Conservation (phyloP, 2,888 invertebrate genomes). For the Tiliacea aurago region DNA sequence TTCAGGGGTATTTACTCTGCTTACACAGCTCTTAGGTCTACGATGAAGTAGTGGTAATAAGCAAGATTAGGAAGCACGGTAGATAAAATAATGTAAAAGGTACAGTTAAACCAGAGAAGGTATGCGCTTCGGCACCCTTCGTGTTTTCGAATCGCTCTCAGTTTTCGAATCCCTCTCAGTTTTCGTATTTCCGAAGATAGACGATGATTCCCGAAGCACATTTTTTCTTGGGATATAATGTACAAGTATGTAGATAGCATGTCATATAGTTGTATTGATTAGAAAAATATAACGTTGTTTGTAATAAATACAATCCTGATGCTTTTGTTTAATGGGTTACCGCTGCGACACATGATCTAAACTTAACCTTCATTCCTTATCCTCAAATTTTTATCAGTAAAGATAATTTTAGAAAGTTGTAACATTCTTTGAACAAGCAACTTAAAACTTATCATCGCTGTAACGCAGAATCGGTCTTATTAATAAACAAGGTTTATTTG, state of each 20-base stretch:
- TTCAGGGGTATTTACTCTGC: conserved; percentile 78
- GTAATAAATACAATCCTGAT: background rate
- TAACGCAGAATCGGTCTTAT: background rate
- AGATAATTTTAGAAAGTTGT: background rate
- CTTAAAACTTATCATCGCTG: background rate
- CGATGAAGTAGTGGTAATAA: conserved; percentile 53
- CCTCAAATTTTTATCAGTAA: background rate
- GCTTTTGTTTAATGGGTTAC: background rate
- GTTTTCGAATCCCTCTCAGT: background rate
- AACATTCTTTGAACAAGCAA: background rate
- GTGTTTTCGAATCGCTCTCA: background rate
- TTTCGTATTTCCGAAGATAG: background rate
- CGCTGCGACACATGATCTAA: background rate
- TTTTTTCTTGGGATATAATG: background rate
- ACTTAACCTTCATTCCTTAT: background rate
- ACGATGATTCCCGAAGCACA: background rate
- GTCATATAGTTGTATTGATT: background rate
- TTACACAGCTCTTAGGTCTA: conserved; percentile 77
- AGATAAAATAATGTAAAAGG: background rate
- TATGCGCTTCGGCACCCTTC: background rate
- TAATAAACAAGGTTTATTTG: background rate
- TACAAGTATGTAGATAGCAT: background rate
- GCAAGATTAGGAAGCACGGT: background rate
- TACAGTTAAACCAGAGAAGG: background rate
- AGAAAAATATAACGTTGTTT: background rate